Conservation (phyloP, 2,113 vertebrate genomes). For the rat (Rattus norvegicus) region GRCr8 NC_086026.1:129233501-129234000, state of each 20-base stretch:
- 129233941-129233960: neutral
- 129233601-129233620: too few relatives aligned
- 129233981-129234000: neutral
- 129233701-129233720: neutral
- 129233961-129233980: too few relatives aligned
- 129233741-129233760: neutral
- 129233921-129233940: neutral
- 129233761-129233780: neutral
- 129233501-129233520: too few relatives aligned
- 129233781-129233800: neutral
- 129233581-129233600: neutral
- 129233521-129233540: too few relatives aligned
- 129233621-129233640: neutral
- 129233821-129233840: neutral
- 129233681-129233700: neutral
- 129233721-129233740: neutral
- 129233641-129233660: neutral
- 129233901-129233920: neutral
- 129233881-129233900: neutral
- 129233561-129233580: too few relatives aligned
- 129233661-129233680: neutral
- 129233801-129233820: fast-evolving
- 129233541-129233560: neutral
- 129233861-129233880: neutral
- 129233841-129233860: neutral